Evolutionary conservation across 1,140 invertebrate species (phyloP), one percentile per base, ranked within the genome.

Genomic region (Pomacea maculata): DNA sequence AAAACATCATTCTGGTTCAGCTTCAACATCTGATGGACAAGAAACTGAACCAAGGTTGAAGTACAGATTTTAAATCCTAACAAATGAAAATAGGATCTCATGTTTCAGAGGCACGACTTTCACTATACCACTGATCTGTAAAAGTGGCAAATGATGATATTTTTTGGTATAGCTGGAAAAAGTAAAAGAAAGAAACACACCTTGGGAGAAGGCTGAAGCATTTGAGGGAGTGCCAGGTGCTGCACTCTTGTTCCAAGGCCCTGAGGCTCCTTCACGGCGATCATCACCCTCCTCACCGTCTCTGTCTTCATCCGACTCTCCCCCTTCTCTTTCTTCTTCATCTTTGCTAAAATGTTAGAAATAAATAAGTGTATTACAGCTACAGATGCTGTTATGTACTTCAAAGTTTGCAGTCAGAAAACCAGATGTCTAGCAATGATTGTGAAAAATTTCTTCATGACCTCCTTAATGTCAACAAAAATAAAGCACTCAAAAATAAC

Each of bases 261-360:
- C 85, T 57, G 83, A 82, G 29, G 79, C 75, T 34, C 80, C 74
- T 19, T 83, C 83, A 25, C 79, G 78, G 25, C 80, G 81, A 15
- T 83, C 82, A 61, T 82, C 78, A 29, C 83, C 84, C 25, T 81
- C 79, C 6, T 85, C 84, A 25, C 84, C 85, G 34, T 85, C 85
- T 75, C 82, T 81, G n/a, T 87, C 79, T 8, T 83, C 80, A 63
- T 81, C 82, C 0, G 65, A 82, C 17, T 83, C 83, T 19, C 83
- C 84, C 34, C 81, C 82, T 25, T 81, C 77, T 57, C 83, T 83
- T 19, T 85, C 85, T 25, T 83, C 81, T 34, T 86, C 85, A 57
- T 88, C 85, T 67, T 84, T 83, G 70, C 82, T 84, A 55, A 8
- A 73, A 84, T 29, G 57, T 65, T n/a, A 65, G 2, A 65, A 17